phyloP scores from a whole-genome alignment of 2,797 vertebrate genomes.

The Choloepus didactylus region DNA sequence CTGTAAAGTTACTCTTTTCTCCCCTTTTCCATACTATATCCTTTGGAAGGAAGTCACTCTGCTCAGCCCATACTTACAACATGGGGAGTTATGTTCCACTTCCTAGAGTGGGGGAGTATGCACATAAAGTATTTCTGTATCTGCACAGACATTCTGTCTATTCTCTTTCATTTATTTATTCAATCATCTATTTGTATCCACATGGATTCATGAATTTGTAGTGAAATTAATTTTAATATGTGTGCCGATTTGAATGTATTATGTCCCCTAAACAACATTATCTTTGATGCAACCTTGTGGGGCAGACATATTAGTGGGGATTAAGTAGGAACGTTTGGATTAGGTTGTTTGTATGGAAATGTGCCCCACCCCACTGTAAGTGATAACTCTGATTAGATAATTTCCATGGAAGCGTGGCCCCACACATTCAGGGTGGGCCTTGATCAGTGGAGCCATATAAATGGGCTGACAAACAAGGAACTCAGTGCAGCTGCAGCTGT shows the following conservation, averaged over 20 bases:
- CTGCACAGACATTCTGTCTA: background rate
- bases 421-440: too few species aligned
- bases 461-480: too few species aligned
- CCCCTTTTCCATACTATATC: background rate
- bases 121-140: background rate
- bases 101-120: background rate
- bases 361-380: too few species aligned
- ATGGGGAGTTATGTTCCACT: background rate
- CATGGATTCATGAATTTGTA: slow-evolving; percentile 27
- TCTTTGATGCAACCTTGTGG: too few species aligned
- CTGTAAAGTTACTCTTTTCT: background rate
- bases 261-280: too few species aligned
- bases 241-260: background rate
- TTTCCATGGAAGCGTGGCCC: too few species aligned
- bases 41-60: background rate
- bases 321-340: too few species aligned
- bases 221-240: slow-evolving; percentile 1
- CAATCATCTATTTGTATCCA: slow-evolving; percentile 39
- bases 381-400: too few species aligned
- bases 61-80: background rate
- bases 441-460: too few species aligned
- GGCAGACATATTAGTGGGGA: too few species aligned
- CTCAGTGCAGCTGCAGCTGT: too few species aligned
- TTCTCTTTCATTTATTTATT: background rate
- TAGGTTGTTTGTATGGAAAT: too few species aligned